Percentiles rank a stretch among this genome's conserved stretches.
phyloP scores from a whole-genome alignment of 1,140 invertebrate genomes.

The Macrotrachela quadricornifera region DNA sequence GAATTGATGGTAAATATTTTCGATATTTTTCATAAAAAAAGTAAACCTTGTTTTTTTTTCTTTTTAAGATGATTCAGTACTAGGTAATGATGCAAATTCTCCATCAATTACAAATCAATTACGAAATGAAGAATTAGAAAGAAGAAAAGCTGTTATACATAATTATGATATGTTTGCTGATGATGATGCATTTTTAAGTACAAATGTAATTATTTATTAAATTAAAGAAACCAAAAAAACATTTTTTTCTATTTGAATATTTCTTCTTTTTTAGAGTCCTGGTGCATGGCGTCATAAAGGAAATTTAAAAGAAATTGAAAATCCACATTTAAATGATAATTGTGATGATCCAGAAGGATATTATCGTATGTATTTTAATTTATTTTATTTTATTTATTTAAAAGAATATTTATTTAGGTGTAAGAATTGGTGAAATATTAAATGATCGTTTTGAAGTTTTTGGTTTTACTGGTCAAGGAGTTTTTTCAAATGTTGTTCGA shows the following conservation, averaged over 20 bases:
- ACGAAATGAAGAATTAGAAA: no score
- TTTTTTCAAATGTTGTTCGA: slow-evolving; percentile 91
- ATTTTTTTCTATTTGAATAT: background rate
- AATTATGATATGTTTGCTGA: slow-evolving; percentile 9
- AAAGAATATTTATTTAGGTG: slow-evolving; percentile 30
- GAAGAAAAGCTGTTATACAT: background rate
- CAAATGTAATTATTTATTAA: background rate
- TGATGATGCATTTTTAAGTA: background rate
- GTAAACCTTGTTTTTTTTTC: no score
- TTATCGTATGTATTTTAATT: slow-evolving; percentile 41
- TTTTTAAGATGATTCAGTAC: no score
- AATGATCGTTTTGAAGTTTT: slow-evolving; percentile 78
- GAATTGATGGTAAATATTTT: no score
- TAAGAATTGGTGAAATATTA: slow-evolving; percentile 77
- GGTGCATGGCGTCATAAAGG: slow-evolving; percentile 39
- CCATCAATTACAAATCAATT: no score
- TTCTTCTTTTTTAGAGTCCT: slow-evolving; percentile 25
- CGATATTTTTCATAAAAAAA: no score
- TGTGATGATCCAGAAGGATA: slow-evolving; percentile 99
- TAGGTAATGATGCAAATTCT: no score
- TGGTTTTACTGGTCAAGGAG: slow-evolving; percentile 93
- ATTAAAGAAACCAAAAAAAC: background rate
- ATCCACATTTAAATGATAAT: slow-evolving; percentile 63
- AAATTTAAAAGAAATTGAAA: slow-evolving; percentile 55
- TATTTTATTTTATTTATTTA: no score